A percentile compares a stretch with the other conserved stretches of the same genome.
Evolutionary conservation across 2,888 invertebrate genomes (phyloP).

Genomic region (Drosophila ustulata): DNA sequence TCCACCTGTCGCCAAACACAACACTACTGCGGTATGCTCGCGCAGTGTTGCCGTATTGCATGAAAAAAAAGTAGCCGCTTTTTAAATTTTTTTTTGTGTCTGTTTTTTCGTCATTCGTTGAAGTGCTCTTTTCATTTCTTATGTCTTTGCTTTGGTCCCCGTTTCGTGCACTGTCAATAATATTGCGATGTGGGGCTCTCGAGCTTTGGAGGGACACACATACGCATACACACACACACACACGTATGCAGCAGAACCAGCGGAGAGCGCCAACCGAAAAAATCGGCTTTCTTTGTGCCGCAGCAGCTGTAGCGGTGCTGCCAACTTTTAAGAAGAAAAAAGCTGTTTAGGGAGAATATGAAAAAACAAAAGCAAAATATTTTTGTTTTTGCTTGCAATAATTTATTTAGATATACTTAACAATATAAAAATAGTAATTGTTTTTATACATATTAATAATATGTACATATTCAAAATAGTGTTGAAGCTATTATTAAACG

Average conservation of each 20-base stretch:
- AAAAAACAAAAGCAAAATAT: too few relatives aligned
- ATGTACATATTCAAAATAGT: too few relatives aligned
- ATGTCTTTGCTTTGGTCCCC: conserved; percentile 62
- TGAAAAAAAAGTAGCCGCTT: conserved; percentile 47
- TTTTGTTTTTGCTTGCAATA: too few relatives aligned
- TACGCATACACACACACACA: conserved; percentile 44
- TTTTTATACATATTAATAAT: too few relatives aligned
- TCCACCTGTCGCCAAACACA: conserved; percentile 63
- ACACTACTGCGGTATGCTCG: conserved; percentile 8
- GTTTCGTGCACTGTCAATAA: conserved; percentile 49
- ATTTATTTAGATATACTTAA: too few relatives aligned
- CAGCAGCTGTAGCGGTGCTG: conserved; percentile 30
- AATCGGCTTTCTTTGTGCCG: conserved; percentile 53
- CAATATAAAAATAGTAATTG: too few relatives aligned
- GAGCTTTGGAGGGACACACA: conserved; percentile 57
- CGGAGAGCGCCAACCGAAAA: conserved; percentile 47
- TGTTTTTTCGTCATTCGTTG: conserved; percentile 34
- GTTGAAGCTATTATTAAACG: too few relatives aligned
- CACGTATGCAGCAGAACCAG: conserved; percentile 44
- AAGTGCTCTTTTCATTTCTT: conserved; percentile 55
- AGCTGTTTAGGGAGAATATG: neutral
- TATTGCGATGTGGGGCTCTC: conserved; percentile 55
- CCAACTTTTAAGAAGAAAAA: conserved; percentile 2
- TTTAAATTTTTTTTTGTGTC: conserved; percentile 26
- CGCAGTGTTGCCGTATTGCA: conserved; percentile 57